These are phyloP conservation scores for Teleopsis dalmanni DNA, from an alignment of 1,140 invertebrate genomes.

Conservation along the genomic window DNA sequence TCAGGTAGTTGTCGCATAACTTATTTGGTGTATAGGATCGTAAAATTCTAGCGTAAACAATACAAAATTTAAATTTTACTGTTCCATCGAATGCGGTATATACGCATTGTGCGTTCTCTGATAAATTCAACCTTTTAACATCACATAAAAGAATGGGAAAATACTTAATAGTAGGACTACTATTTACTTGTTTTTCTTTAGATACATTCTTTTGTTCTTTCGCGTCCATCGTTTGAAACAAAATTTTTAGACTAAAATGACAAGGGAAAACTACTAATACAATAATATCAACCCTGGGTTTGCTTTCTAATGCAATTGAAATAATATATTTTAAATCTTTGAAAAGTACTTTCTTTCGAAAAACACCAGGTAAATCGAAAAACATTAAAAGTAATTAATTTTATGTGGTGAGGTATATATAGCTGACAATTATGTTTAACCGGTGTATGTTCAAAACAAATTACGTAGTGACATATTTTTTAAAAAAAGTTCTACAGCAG, in stretches of 20 bases:
- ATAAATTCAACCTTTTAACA: background rate
- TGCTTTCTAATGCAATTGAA: background rate
- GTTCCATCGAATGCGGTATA: background rate
- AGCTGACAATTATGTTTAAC: too few relatives aligned
- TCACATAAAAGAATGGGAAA: background rate
- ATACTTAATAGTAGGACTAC: background rate
- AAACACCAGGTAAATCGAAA: background rate
- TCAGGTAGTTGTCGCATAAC: background rate
- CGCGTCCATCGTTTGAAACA: too few relatives aligned
- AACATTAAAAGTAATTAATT: background rate
- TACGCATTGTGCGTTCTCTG: background rate
- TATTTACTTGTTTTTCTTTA: background rate
- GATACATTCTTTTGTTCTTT: background rate
- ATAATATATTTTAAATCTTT: background rate
- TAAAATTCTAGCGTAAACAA: background rate
- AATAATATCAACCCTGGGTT: too few relatives aligned
- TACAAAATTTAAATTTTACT: background rate
- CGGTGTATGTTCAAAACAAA: background rate
- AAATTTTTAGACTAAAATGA: too few relatives aligned
- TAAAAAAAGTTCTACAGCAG: background rate
- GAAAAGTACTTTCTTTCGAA: background rate
- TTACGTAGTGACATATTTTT: background rate
- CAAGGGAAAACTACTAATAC: too few relatives aligned
- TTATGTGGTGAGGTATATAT: background rate
- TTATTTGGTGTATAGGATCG: constrained; percentile 7